Conservation (phyloP, 2,888 invertebrate genomes). For the Agrilus biguttatus region DNA sequence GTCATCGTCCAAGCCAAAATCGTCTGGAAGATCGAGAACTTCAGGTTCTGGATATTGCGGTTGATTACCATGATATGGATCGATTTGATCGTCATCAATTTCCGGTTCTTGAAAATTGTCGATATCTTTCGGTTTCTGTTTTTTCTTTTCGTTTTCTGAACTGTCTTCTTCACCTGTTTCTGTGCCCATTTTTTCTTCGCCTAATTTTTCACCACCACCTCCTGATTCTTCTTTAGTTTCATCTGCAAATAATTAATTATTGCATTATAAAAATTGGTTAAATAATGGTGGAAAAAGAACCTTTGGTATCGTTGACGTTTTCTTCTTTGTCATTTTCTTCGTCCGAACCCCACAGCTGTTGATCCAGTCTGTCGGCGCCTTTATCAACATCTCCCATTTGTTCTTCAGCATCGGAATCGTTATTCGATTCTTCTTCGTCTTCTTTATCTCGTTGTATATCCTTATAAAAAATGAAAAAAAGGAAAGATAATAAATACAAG, state of each 20-base stretch:
- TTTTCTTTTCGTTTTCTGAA: slow-evolving; percentile 38
- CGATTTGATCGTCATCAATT: slow-evolving; percentile 63
- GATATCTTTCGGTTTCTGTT: slow-evolving; percentile 44
- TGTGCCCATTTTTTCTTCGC: slow-evolving; percentile 6
- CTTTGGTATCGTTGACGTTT: slow-evolving; percentile 42
- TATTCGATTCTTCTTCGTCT: slow-evolving; percentile 43
- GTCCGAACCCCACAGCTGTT: slow-evolving; percentile 75
- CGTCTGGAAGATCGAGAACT: slow-evolving; percentile 76
- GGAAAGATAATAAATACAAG: neutral
- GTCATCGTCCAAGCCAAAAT: slow-evolving; percentile 65
- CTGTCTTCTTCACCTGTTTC: slow-evolving; percentile 35
- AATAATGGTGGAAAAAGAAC: slow-evolving; percentile 8
- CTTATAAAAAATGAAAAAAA: slow-evolving; percentile 13
- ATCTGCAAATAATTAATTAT: slow-evolving; percentile 62
- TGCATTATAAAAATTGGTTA: neutral
- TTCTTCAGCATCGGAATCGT: slow-evolving; percentile 76
- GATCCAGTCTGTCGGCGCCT: slow-evolving; percentile 66
- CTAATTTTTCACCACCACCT: slow-evolving; percentile 22
- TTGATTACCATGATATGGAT: slow-evolving; percentile 71
- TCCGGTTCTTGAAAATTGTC: slow-evolving; percentile 75
- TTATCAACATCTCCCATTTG: slow-evolving; percentile 93
- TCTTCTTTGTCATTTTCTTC: slow-evolving; percentile 42
- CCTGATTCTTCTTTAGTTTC: slow-evolving; percentile 37
- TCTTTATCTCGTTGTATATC: slow-evolving; percentile 59
- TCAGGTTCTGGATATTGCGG: slow-evolving; percentile 70